phyloP scores from a whole-genome alignment of 2,113 vertebrate species.

The Bothrops jararaca region DNA sequence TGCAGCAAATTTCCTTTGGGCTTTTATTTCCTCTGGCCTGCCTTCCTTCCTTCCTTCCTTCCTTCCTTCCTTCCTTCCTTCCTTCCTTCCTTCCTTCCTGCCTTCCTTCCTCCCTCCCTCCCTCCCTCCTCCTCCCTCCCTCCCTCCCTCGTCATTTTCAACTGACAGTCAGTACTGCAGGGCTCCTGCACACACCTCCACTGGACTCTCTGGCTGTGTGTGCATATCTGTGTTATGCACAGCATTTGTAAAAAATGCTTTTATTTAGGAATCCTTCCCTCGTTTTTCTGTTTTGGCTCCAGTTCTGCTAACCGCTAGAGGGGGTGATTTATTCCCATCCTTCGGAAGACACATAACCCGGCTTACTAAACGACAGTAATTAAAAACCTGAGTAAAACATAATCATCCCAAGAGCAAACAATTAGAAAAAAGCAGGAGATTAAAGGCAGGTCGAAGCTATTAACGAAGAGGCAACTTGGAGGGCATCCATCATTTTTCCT shows the following conservation, averaged over 20 bases:
- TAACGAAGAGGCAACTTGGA: not conserved
- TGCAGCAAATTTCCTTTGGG: not conserved
- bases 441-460: not conserved
- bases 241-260: not conserved
- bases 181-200: not conserved
- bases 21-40: not conserved
- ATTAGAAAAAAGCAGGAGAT: not conserved
- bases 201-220: not conserved
- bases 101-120: not conserved
- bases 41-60: not conserved
- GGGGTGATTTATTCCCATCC: not conserved
- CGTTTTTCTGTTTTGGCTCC: not conserved
- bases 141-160: not conserved
- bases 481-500: not conserved
- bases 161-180: too few relatives aligned
- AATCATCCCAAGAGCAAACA: not conserved
- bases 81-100: accelerated
- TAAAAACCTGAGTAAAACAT: not conserved
- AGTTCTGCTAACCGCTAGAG: not conserved
- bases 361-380: not conserved
- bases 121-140: accelerated
- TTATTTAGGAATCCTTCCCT: not conserved
- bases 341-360: not conserved
- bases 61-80: too few relatives aligned
- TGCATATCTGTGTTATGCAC: not conserved